A percentile compares a stretch with the other conserved stretches of the same genome.
These are phyloP conservation scores for Uloborus diversus DNA, from an alignment of 1,140 invertebrate species.

Conservation along the genomic window DNA sequence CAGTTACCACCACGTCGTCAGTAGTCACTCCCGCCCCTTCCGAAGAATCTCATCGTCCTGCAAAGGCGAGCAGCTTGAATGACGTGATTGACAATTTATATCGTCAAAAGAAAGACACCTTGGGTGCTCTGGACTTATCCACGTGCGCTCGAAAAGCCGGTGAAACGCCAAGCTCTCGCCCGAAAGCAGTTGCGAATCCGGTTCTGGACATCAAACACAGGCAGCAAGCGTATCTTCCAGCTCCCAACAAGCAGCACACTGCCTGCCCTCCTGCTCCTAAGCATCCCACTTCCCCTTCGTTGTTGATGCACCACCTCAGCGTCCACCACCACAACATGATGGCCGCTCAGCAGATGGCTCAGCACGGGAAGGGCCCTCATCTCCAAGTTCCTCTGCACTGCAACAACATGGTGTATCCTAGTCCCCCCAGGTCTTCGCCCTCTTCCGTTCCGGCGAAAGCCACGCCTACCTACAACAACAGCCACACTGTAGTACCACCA, in stretches of 20 bases:
- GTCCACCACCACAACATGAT: not conserved
- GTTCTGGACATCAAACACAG: conserved; percentile 54
- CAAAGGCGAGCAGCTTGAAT: conserved; percentile 21
- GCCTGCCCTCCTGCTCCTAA: conserved; percentile 21
- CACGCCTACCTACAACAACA: not conserved
- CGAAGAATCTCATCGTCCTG: not conserved
- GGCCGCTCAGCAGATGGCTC: not conserved
- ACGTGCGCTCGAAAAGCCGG: conserved; percentile 7
- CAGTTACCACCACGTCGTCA: not conserved
- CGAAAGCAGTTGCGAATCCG: conserved; percentile 46
- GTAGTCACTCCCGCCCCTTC: not conserved
- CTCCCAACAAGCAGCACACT: conserved; percentile 39
- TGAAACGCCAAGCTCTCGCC: not conserved
- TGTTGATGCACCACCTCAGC: conserved; percentile 11
- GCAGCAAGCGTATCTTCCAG: conserved; percentile 23
- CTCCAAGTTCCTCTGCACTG: conserved; percentile 7
- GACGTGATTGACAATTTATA: conserved; percentile 19
- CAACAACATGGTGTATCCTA: not conserved
- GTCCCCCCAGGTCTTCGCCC: conserved; percentile 8
- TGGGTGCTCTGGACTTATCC: conserved; percentile 55
- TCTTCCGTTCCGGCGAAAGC: not conserved
- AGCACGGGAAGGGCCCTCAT: not conserved
- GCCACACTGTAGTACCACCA: not conserved
- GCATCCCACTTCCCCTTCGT: conserved; percentile 20
- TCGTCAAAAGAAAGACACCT: conserved; percentile 17